phyloP scores from a whole-genome alignment of 2,113 vertebrate species.

The Platichthys stellatus region DNA sequence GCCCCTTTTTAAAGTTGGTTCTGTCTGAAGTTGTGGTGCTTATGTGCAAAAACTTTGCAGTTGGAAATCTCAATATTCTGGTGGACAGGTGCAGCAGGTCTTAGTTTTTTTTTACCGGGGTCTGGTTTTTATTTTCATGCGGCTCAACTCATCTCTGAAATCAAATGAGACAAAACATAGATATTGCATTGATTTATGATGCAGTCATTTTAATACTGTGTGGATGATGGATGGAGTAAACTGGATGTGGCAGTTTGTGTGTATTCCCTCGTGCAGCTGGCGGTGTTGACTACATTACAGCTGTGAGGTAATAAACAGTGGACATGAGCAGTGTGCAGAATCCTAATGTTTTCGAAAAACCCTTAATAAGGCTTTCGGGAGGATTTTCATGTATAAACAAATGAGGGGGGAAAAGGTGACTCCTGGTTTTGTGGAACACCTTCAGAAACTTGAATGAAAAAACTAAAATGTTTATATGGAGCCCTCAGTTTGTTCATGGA shows the following conservation, averaged over 20 bases:
- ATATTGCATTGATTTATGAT: slow-evolving; percentile 23
- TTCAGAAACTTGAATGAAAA: too few relatives aligned
- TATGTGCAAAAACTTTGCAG: neutral
- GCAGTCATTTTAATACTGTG: neutral
- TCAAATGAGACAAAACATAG: slow-evolving; percentile 5
- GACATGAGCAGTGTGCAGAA: neutral
- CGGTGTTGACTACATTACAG: slow-evolving; percentile 22
- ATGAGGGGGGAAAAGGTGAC: too few relatives aligned
- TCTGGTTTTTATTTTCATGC: neutral
- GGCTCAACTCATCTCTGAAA: slow-evolving; percentile 1
- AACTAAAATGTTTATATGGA: too few relatives aligned
- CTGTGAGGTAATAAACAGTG: slow-evolving; percentile 20
- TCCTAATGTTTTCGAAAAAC: neutral
- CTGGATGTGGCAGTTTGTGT: slow-evolving; percentile 10
- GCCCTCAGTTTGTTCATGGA: too few relatives aligned
- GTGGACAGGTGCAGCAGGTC: neutral
- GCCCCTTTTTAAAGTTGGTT: too few relatives aligned
- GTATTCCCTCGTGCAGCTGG: slow-evolving; percentile 15
- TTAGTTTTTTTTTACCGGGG: slow-evolving; percentile 5
- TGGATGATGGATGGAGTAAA: slow-evolving; percentile 22
- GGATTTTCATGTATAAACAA: too few relatives aligned
- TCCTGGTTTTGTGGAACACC: too few relatives aligned
- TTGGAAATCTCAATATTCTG: neutral
- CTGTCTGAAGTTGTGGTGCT: too few relatives aligned
- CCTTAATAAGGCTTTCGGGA: too few relatives aligned